A percentile compares a stretch with the other conserved stretches of the same genome.
These are phyloP conservation scores for Pollenia amentaria DNA, from an alignment of 2,888 invertebrate species.

Conservation along the genomic window DNA sequence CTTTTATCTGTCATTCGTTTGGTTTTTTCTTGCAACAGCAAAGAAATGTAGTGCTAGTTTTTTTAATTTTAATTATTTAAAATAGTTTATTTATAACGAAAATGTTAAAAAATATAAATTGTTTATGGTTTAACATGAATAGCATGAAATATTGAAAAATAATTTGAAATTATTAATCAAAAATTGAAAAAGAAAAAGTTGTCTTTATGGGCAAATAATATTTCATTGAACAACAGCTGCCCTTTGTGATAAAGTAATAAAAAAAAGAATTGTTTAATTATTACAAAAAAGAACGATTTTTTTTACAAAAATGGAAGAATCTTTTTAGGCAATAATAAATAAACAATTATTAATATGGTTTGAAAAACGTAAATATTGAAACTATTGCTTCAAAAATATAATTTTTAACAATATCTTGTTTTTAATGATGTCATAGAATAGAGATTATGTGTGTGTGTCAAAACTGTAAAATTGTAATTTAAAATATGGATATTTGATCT, in stretches of 20 bases:
- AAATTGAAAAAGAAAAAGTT: not conserved
- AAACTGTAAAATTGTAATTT: not conserved
- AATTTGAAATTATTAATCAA: not conserved
- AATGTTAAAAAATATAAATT: slow-evolving; percentile 3
- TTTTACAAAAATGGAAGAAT: slow-evolving; percentile 12
- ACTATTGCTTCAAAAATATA: not conserved
- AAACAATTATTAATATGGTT: not conserved
- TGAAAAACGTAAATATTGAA: not conserved
- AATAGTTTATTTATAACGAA: slow-evolving; percentile 35
- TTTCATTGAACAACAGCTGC: slow-evolving; percentile 47
- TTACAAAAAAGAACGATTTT: slow-evolving; percentile 1
- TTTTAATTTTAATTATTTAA: slow-evolving; percentile 39
- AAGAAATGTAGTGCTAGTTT: slow-evolving; percentile 36
- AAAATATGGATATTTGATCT: not conserved
- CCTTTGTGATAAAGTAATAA: slow-evolving; percentile 46
- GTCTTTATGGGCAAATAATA: not conserved
- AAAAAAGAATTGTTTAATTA: slow-evolving; percentile 31
- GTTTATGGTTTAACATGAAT: not conserved
- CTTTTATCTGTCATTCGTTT: slow-evolving; percentile 59
- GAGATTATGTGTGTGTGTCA: slow-evolving; percentile 5
- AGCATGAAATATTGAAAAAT: not conserved
- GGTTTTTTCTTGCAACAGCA: slow-evolving; percentile 20
- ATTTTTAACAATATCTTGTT: not conserved
- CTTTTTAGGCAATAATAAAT: slow-evolving; percentile 17
- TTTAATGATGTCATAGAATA: slow-evolving; percentile 53